A percentile compares a stretch with the other conserved stretches of the same genome.
Conservation (phyloP, 2,888 invertebrate genomes). For the Hydropsyche betteni region DNA sequence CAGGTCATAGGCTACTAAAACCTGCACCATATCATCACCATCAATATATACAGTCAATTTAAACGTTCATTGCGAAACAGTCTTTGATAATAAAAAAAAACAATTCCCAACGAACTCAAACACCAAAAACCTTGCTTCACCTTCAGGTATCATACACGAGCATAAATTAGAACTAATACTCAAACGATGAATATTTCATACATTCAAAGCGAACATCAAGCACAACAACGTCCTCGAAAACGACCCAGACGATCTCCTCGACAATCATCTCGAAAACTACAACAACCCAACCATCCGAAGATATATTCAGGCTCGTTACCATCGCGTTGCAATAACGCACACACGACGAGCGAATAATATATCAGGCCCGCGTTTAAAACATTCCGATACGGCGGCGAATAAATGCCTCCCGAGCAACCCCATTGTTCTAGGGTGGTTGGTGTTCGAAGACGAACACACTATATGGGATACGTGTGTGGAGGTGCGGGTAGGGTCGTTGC, state of each 20-base stretch:
- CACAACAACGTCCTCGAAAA: constrained; percentile 15
- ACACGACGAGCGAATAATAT: constrained; percentile 40
- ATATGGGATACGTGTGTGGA: not conserved
- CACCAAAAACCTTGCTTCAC: no score
- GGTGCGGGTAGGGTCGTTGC: constrained; percentile 25
- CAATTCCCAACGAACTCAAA: no score
- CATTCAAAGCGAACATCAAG: constrained; percentile 3
- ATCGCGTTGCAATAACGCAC: not conserved
- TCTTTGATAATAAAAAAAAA: no score
- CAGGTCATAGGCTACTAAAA: no score
- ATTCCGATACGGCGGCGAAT: constrained; percentile 47
- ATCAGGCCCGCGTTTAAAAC: constrained; percentile 42
- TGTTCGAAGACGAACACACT: not conserved
- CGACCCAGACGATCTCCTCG: not conserved
- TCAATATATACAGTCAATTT: no score
- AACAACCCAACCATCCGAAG: not conserved
- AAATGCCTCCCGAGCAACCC: constrained; percentile 30
- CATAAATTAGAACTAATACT: no score
- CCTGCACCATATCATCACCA: no score
- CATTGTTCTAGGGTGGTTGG: no score
- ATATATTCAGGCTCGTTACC: constrained; percentile 3
- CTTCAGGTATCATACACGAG: no score
- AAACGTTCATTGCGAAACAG: no score
- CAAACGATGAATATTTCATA: no score
- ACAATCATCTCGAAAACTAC: no score